Percentiles rank a stretch among this genome's conserved stretches.
phyloP scores from a whole-genome alignment of 2,113 vertebrate genomes.

The Pheucticus melanocephalus region DNA sequence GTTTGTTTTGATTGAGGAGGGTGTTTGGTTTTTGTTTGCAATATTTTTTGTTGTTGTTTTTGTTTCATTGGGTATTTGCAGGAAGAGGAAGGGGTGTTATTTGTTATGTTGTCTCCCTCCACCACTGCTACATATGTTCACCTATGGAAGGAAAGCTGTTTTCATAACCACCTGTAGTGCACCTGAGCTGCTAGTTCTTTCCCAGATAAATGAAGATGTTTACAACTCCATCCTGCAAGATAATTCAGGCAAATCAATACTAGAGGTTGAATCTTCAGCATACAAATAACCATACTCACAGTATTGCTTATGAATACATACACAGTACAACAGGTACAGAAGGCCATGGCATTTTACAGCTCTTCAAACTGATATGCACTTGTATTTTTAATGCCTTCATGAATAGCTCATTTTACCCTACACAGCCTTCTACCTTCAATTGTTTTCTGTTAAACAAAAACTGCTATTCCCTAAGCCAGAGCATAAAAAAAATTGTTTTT shows the following conservation, averaged over 20 bases:
- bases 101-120: background rate
- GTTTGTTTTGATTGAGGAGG: background rate
- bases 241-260: background rate
- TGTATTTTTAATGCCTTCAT: background rate
- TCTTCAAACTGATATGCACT: background rate
- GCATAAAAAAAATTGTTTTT: background rate
- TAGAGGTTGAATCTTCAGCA: background rate
- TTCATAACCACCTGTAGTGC: background rate
- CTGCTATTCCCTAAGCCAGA: background rate
- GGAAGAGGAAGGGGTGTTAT: accelerated
- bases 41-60: background rate
- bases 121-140: background rate
- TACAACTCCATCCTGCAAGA: background rate
- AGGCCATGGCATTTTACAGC: background rate
- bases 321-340: background rate
- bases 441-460: background rate
- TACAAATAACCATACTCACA: background rate
- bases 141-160: background rate
- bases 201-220: background rate
- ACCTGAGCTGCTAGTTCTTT: background rate
- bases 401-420: background rate
- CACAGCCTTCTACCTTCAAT: background rate
- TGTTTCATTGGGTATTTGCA: background rate
- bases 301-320: background rate
- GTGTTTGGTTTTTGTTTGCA: background rate